phyloP scores from a whole-genome alignment of 2,888 invertebrate species.

The Dryococelus australis region DNA sequence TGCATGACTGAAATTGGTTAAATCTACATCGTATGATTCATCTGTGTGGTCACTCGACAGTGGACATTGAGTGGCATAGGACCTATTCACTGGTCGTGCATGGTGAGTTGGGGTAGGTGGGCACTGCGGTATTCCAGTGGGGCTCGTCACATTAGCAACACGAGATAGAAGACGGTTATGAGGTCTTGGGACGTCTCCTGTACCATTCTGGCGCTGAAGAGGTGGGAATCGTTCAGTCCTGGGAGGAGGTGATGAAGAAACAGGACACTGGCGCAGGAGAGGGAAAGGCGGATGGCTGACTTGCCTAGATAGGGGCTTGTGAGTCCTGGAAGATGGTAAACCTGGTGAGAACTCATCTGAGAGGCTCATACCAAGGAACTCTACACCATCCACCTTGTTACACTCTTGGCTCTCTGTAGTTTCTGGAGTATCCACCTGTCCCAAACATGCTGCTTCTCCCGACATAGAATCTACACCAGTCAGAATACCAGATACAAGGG shows the following conservation, averaged over 20 bases:
- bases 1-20: neutral
- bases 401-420: no score
- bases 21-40: neutral
- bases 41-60: neutral
- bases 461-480: neutral
- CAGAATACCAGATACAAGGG: conserved; percentile 34
- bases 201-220: conserved; percentile 31
- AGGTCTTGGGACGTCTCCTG: conserved; percentile 54
- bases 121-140: conserved; percentile 65
- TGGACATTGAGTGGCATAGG: conserved; percentile 18
- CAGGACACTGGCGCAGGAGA: conserved; percentile 12
- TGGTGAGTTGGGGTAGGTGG: conserved; percentile 91
- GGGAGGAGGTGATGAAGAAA: neutral
- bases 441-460: neutral
- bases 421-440: no score
- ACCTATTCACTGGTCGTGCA: conserved; percentile 61
- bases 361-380: conserved; percentile 23
- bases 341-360: conserved; percentile 33
- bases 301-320: conserved; percentile 74
- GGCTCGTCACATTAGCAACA: conserved; percentile 37
- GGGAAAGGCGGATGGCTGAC: conserved; percentile 62
- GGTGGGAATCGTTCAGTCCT: neutral
- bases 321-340: conserved; percentile 52
- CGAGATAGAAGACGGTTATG: conserved; percentile 53
- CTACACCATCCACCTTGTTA: neutral